Evolutionary conservation across 2,797 vertebrate genomes (phyloP).

Genomic region (Poeciliopsis presidionis): DNA sequence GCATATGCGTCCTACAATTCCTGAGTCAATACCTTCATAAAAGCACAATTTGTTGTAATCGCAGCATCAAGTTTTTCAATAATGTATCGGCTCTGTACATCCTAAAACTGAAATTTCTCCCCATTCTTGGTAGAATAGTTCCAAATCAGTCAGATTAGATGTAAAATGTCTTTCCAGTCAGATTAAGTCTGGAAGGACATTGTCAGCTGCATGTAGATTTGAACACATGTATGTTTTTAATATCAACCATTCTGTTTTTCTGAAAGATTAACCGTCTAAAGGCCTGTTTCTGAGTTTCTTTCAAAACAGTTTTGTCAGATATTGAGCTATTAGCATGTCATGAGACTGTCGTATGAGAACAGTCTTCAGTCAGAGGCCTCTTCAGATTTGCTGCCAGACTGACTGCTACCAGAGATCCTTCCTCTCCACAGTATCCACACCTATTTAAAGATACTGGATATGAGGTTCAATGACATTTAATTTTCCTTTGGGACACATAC

Average conservation of each 20-base stretch:
- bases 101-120: background rate
- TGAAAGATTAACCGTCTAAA: background rate
- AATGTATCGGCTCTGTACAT: background rate
- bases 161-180: background rate
- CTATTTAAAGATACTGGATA: background rate
- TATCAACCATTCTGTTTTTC: background rate
- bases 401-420: background rate
- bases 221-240: background rate
- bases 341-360: background rate
- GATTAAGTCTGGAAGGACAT: background rate
- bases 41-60: background rate
- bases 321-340: background rate
- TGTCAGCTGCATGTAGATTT: background rate
- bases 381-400: background rate
- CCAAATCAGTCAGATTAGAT: background rate
- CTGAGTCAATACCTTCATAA: background rate
- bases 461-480: background rate
- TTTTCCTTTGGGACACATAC: background rate
- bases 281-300: background rate
- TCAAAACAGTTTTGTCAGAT: background rate
- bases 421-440: background rate
- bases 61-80: background rate
- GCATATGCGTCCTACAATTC: background rate
- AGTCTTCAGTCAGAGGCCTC: background rate
- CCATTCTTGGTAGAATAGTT: background rate